Percentiles rank a stretch among this genome's conserved stretches.
Evolutionary conservation across 2,888 invertebrate genomes (phyloP).

Genomic region (Melanostoma scalare): DNA sequence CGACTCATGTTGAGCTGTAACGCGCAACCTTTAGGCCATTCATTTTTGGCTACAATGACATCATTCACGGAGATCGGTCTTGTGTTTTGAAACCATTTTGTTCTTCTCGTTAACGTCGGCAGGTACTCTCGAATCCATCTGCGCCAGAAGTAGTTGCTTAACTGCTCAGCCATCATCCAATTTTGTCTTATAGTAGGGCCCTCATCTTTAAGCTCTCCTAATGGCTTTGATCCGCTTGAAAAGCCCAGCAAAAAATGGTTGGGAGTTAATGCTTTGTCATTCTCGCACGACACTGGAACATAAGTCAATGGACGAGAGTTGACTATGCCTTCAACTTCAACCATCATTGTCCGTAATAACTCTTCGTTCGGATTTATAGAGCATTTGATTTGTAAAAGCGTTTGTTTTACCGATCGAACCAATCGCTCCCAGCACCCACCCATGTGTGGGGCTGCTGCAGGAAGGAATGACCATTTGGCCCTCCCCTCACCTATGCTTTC

Average conservation of each 20-base stretch:
- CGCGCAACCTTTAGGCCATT: too few relatives aligned
- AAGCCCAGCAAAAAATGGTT: constrained; percentile 73
- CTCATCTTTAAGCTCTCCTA: constrained; percentile 47
- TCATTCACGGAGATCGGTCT: constrained; percentile 60
- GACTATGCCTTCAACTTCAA: too few relatives aligned
- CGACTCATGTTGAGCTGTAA: too few relatives aligned
- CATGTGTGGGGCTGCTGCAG: constrained; percentile 72
- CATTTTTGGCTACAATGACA: constrained; percentile 40
- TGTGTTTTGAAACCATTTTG: constrained; percentile 15
- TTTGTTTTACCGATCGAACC: too few relatives aligned
- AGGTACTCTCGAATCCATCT: constrained; percentile 72
- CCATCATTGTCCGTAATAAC: too few relatives aligned
- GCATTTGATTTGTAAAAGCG: too few relatives aligned
- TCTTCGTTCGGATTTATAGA: constrained; percentile 32
- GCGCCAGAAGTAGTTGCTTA: constrained; percentile 62
- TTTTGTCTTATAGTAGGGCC: constrained; percentile 42
- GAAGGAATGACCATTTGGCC: constrained; percentile 73
- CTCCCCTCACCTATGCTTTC: background rate
- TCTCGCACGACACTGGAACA: constrained; percentile 41
- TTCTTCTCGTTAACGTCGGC: constrained; percentile 59
- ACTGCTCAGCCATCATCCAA: constrained; percentile 59
- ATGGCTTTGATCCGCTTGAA: background rate
- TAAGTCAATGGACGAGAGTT: background rate
- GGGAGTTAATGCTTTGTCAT: constrained; percentile 73
- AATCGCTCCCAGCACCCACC: background rate